Percentiles rank a stretch among this genome's conserved stretches.
Conservation (phyloP, 2,797 vertebrate species). For the Hyperoplus immaculatus region DNA sequence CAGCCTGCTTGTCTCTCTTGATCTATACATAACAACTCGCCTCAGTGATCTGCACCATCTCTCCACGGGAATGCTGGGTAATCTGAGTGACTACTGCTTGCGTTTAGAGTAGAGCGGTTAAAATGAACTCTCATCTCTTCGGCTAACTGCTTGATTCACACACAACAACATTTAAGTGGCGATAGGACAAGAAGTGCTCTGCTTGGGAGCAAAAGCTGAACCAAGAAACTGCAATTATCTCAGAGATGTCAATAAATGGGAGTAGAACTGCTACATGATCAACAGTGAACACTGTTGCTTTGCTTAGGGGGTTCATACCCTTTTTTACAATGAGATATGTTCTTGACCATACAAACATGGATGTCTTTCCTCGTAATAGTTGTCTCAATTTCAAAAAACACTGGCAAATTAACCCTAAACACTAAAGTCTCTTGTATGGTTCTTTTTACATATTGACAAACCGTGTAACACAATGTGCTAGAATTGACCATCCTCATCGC, state of each 20-base stretch:
- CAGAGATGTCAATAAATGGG: neutral
- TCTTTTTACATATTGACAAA: neutral
- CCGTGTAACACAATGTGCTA: neutral
- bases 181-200: neutral
- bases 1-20: neutral
- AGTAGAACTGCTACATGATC: neutral
- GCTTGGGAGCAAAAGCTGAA: neutral
- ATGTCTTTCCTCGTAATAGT: neutral
- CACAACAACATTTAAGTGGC: neutral
- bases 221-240: neutral
- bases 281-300: neutral
- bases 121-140: conserved; percentile 5
- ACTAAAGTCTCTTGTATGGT: too few species aligned
- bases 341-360: neutral
- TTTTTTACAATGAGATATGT: neutral
- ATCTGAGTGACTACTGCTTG: neutral
- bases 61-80: neutral
- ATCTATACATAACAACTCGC: neutral
- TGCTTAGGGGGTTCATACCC: neutral
- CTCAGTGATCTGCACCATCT: neutral
- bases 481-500: neutral
- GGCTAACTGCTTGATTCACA: neutral
- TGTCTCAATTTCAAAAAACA: neutral
- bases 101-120: conserved; percentile 2
- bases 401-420: neutral